Percentiles rank a stretch among this genome's conserved stretches.
phyloP scores from a whole-genome alignment of 2,113 vertebrate species.

The Abramis brama region DNA sequence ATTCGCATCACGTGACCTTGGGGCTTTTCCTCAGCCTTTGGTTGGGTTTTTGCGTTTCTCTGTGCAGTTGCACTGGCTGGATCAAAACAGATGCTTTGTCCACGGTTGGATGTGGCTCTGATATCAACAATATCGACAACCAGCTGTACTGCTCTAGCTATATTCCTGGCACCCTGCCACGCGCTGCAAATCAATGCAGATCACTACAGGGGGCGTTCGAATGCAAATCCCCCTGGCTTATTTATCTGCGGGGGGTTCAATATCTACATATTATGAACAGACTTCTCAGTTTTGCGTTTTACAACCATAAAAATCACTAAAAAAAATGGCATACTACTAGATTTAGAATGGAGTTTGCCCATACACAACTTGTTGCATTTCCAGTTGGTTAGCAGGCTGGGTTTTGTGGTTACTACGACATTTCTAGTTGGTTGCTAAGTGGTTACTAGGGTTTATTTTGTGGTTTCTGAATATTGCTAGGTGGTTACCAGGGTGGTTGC shows the following conservation, averaged over 20 bases:
- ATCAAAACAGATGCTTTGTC: too few relatives aligned
- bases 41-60: not conserved
- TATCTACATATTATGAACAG: not conserved
- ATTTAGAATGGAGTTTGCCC: not conserved
- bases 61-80: not conserved
- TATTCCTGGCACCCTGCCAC: not conserved
- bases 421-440: too few relatives aligned
- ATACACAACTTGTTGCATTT: not conserved
- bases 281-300: not conserved
- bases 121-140: conserved; percentile 26
- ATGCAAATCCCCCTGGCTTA: not conserved
- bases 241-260: not conserved
- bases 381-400: too few relatives aligned
- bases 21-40: not conserved
- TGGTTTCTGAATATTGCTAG: not conserved
- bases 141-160: not conserved
- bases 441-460: not conserved
- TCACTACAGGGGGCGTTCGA: not conserved
- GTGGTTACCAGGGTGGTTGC: not conserved
- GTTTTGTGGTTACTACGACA: too few relatives aligned
- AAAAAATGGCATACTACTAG: not conserved
- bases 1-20: not conserved
- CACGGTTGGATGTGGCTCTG: not conserved
- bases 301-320: not conserved
- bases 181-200: conserved; percentile 19